Conservation (phyloP, 2,888 invertebrate genomes). For the Dasysyrphus albostriatus region DNA sequence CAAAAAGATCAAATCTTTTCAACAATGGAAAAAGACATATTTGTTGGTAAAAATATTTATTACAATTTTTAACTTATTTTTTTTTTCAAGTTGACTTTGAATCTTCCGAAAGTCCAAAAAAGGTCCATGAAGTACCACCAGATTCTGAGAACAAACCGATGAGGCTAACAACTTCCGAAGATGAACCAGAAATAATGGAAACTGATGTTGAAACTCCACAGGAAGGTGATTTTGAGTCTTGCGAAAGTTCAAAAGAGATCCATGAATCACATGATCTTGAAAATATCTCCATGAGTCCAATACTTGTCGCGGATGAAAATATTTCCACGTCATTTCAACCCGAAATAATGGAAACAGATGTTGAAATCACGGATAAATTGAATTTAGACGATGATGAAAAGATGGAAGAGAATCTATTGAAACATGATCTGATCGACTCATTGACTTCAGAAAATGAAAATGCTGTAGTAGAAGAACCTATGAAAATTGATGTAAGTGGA, state of each 20-base stretch:
- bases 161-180: background rate
- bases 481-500: background rate
- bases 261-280: background rate
- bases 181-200: background rate
- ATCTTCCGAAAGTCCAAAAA: background rate
- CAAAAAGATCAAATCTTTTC: too few species aligned
- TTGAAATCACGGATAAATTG: background rate
- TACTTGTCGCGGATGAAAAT: background rate
- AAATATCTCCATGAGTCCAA: background rate
- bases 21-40: too few species aligned
- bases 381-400: background rate
- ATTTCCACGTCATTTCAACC: background rate
- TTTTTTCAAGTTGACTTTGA: background rate
- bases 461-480: background rate
- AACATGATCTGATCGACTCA: background rate
- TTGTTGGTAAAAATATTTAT: too few species aligned
- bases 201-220: background rate
- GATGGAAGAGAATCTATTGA: background rate
- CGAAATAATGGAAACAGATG: background rate
- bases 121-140: background rate
- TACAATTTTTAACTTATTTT: background rate
- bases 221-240: background rate
- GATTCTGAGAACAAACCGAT: background rate
- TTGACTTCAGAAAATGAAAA: background rate
- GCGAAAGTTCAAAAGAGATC: background rate